These are phyloP conservation scores for Drosophila hydei DNA, from an alignment of 1,140 invertebrate genomes.

Conservation along the genomic window DNA sequence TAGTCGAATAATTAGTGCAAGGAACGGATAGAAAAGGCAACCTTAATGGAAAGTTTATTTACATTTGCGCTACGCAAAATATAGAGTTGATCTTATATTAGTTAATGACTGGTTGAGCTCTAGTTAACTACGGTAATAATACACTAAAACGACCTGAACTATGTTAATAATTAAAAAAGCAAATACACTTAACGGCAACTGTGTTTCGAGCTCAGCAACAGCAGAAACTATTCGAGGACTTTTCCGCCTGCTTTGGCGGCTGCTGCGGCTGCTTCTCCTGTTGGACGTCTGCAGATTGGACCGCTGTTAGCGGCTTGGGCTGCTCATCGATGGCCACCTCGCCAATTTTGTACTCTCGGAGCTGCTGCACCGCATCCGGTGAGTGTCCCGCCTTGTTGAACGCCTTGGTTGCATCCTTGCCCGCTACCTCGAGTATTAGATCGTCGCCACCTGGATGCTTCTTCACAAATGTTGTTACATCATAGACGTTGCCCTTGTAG, in stretches of 20 bases:
- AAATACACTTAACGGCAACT: background rate
- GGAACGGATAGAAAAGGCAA: background rate
- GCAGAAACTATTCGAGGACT: slow-evolving; percentile 31
- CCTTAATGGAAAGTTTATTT: slow-evolving; percentile 46
- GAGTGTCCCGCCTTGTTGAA: slow-evolving; percentile 89
- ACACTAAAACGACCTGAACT: slow-evolving; percentile 48
- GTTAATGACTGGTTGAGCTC: slow-evolving; percentile 34
- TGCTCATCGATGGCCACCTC: slow-evolving; percentile 67
- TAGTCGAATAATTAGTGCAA: slow-evolving; percentile 46
- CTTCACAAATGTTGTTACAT: slow-evolving; percentile 87
- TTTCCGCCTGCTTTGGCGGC: background rate
- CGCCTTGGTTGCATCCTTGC: slow-evolving; percentile 86
- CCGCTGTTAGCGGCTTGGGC: slow-evolving; percentile 16
- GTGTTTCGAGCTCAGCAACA: slow-evolving; percentile 18
- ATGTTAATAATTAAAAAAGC: slow-evolving; percentile 26
- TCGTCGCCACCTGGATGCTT: slow-evolving; percentile 88
- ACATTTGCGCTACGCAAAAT: slow-evolving; percentile 49
- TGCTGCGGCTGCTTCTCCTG: background rate
- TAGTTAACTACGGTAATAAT: slow-evolving; percentile 35
- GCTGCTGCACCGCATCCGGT: slow-evolving; percentile 85
- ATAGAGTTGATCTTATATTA: slow-evolving; percentile 64
- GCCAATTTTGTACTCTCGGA: slow-evolving; percentile 88
- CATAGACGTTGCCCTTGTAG: slow-evolving; percentile 87
- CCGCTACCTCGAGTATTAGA: slow-evolving; percentile 86
- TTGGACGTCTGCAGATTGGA: background rate